Evolutionary conservation across 2,797 vertebrate species (phyloP).

Genomic region (Poeciliopsis infans): DNA sequence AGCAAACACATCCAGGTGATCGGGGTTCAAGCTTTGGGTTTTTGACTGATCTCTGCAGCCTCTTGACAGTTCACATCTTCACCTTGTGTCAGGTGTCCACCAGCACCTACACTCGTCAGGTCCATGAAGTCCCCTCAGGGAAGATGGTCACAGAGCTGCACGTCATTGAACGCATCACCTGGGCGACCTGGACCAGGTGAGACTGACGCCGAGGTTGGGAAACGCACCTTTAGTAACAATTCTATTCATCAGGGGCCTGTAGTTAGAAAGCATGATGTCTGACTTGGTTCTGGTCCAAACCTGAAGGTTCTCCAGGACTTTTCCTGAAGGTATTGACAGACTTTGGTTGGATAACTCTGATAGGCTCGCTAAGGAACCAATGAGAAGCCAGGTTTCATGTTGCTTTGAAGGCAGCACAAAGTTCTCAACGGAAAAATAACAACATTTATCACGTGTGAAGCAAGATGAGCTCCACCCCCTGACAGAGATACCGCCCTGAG

Average conservation of each 20-base stretch:
- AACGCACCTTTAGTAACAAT: not conserved
- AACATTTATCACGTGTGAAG: not conserved
- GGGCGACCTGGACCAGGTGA: slow-evolving; percentile 98
- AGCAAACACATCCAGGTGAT: slow-evolving; percentile 89
- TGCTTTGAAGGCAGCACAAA: too few relatives aligned
- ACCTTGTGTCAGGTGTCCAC: slow-evolving; percentile 85
- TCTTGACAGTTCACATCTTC: not conserved
- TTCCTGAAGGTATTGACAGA: not conserved
- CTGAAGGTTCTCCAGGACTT: not conserved
- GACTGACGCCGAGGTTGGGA: not conserved
- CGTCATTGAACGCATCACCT: slow-evolving; percentile 90
- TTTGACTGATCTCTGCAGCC: not conserved
- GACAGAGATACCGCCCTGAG: not conserved
- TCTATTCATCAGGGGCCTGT: not conserved
- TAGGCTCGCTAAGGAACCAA: not conserved
- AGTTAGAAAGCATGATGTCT: not conserved
- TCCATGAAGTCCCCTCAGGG: slow-evolving; percentile 92
- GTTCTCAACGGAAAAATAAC: too few relatives aligned
- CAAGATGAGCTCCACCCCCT: not conserved
- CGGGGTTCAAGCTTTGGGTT: not conserved
- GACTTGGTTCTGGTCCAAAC: not conserved
- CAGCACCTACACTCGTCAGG: slow-evolving; percentile 90
- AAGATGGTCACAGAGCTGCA: slow-evolving; percentile 85
- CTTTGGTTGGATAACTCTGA: not conserved
- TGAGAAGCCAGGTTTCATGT: not conserved